Evolutionary conservation across 2,888 invertebrate genomes (phyloP), one percentile per base, ranked within the genome.

Genomic region (Ormyrus rosae): DNA sequence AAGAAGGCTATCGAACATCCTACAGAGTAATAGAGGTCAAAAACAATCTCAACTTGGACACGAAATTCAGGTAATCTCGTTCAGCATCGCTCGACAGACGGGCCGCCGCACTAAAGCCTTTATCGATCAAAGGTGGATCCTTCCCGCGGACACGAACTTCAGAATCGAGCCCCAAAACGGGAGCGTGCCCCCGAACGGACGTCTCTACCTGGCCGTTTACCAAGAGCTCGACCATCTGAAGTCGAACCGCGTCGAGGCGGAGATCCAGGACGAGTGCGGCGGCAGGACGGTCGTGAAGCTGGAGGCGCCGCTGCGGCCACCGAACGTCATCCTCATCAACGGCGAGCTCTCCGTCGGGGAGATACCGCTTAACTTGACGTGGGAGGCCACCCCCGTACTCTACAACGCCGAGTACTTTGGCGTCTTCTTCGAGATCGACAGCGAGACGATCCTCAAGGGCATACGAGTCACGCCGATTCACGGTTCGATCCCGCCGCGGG

Each of bases 101-200:
- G 34, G 34, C 34, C 34, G 34, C 34, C 34, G 34, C 34, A 34
- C 3, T 34, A 34, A 34, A 34, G 34, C 34, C 34, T 13, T 68
- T 19, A 34, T 4, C 34, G 34, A 34, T 34, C 34, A 2, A 88
- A 86, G 91, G 69, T 92, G 94, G 85, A 88, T 92, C 53, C 89
- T 93, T 67, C 92, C 92, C 0, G 85, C 91, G 11, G 88, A 91
- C 70, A 91, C 91, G 69, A 91, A 92, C 69, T 90, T 93, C 83
- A 89, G 81, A 78, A 90, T 94, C 70, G 89, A 92, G 84, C 94
- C 94, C 0, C 89, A 90, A 86, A 86, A 82, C 80, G 94, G 94
- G 48, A 89, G 84, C 0, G 92, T 94, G 76, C 89, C 92, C 11
- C 92, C 92, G 11, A 92, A 92, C 86, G 91, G 91, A 85, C 90